Percentiles rank a stretch among this genome's conserved stretches.
phyloP scores from a whole-genome alignment of 2,797 vertebrate species.

The Eleutherodactylus coqui region DNA sequence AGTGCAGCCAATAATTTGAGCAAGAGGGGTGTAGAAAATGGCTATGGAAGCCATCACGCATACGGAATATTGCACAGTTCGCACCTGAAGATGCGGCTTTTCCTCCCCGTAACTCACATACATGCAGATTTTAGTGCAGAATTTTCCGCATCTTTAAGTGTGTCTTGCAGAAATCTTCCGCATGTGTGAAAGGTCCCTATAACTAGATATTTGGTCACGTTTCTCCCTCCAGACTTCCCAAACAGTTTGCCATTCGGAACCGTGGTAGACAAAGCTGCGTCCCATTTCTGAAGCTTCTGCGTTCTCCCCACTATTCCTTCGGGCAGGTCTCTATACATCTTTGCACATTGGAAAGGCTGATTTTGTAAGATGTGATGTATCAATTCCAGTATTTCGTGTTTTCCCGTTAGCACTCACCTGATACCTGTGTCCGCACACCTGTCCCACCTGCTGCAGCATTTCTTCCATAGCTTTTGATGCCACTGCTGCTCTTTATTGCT shows the following conservation, averaged over 20 bases:
- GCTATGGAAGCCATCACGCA: too few species aligned
- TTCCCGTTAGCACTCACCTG: too few species aligned
- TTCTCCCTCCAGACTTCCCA: neutral
- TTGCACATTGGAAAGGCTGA: neutral
- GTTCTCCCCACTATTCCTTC: neutral
- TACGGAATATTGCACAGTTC: too few species aligned
- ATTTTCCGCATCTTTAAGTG: too few species aligned
- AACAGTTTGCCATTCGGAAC: neutral
- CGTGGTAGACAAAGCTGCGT: neutral
- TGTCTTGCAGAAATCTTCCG: too few species aligned
- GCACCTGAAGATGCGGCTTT: too few species aligned
- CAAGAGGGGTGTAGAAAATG: too few species aligned
- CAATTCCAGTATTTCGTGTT: too few species aligned
- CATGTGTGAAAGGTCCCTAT: too few species aligned
- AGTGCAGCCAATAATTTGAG: neutral
- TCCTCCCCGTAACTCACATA: too few species aligned
- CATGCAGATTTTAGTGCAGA: too few species aligned
- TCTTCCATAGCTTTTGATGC: neutral
- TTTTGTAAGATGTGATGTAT: neutral
- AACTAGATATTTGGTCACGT: neutral
- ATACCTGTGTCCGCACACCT: neutral
- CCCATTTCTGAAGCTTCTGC: neutral
- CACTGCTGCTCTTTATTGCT: neutral
- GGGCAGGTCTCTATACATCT: neutral
- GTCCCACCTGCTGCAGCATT: neutral